Evolutionary conservation across 2,113 vertebrate genomes (phyloP).

Genomic region (Brevimyrus niger): DNA sequence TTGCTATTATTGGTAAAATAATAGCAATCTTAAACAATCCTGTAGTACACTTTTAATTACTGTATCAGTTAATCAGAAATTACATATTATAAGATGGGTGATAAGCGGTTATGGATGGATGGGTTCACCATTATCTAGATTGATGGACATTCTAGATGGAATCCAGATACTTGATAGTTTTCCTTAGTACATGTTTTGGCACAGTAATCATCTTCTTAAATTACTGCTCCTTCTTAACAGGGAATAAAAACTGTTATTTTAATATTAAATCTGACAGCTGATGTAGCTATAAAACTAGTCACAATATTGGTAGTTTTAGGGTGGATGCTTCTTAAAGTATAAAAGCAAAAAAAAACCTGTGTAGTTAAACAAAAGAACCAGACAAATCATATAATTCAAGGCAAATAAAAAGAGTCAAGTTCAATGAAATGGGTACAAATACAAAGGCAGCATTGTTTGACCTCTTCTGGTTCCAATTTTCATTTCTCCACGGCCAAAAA

Average conservation of each 20-base stretch:
- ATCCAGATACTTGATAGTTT: neutral
- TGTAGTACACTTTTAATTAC: neutral
- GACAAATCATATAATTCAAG: constrained; percentile 5
- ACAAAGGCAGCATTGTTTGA: constrained; percentile 9
- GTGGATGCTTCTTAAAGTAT: neutral
- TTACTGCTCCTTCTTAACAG: neutral
- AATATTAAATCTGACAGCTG: neutral
- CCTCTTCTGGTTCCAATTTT: constrained; percentile 9
- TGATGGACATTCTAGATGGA: neutral
- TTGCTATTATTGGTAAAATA: neutral
- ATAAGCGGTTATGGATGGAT: neutral
- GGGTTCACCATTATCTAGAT: neutral
- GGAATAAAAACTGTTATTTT: neutral
- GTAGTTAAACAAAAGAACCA: neutral
- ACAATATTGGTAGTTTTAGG: neutral
- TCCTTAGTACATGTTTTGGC: neutral
- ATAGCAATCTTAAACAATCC: too few relatives aligned
- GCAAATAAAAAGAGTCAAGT: neutral
- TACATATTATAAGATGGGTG: neutral
- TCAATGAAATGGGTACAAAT: neutral
- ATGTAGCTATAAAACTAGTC: neutral
- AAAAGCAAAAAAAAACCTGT: neutral
- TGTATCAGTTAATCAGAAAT: neutral
- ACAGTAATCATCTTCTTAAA: neutral
- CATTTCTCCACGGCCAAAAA: neutral